Evolutionary conservation across 1,140 invertebrate genomes (phyloP), one percentile per base, ranked within the genome.

Genomic region (Conus ventricosus): DNA sequence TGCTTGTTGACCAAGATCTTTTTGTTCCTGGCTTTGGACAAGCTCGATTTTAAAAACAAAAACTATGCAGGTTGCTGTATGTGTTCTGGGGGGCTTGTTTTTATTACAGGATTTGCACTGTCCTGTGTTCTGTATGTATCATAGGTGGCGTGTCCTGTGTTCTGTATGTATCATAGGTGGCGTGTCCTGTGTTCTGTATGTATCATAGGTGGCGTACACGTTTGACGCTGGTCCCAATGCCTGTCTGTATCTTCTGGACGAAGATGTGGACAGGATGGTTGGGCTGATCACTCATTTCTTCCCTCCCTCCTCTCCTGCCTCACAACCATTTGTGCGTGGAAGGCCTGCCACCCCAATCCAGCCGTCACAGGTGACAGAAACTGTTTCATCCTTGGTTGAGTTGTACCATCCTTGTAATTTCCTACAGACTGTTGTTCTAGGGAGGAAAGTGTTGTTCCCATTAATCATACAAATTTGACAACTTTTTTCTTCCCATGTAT

Each of bases 161-260:
- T n/a, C n/a, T n/a, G n/a, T n/a, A n/a, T n/a, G n/a, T n/a, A n/a
- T n/a, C n/a, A n/a, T n/a, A n/a, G n/a, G n/a, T n/a, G n/a, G n/a
- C n/a, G n/a, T n/a, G n/a, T n/a, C n/a, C n/a, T n/a, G n/a, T n/a
- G n/a, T n/a, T n/a, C n/a, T n/a, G n/a, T n/a, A n/a, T n/a, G n/a
- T n/a, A n/a, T n/a, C n/a, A n/a, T n/a, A n/a, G 97, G 96, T 97
- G 6, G 98, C 98, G 7, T 99, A 99, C 94, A 99, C 98, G 53
- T 99, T 98, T 96, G 99, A 99, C 96, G 99, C 99, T 89, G 99
- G 99, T 17, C 98, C 98, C 87, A 99, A 99, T 96, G 98, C 98
- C 8, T 99, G 98, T 94, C 93, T 99, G 0, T 99, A 98, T 95
- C 94, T 99, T 27, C 94, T 98, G 88, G 97, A 98, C 93, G 96